A percentile compares a stretch with the other conserved stretches of the same genome.
Evolutionary conservation across 2,888 invertebrate species (phyloP).

Genomic region (Microctonus hyperodae): DNA sequence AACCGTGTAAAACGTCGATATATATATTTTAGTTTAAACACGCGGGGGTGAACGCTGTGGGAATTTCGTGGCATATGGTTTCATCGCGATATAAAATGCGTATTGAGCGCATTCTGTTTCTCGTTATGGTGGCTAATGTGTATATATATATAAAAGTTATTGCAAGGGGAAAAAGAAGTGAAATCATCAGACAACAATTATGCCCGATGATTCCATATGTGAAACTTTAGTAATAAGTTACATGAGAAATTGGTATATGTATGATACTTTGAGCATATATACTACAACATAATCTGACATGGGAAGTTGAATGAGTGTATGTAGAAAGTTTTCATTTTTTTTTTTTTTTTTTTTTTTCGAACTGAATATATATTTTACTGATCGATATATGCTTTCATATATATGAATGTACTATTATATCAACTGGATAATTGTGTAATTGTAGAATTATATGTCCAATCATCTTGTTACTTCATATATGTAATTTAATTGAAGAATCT

Average conservation of each 20-base stretch:
- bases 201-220: conserved; percentile 38
- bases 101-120: conserved; percentile 11
- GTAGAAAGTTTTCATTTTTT: conserved; percentile 26
- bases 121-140: conserved; percentile 1
- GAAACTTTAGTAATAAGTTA: conserved; percentile 35
- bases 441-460: not conserved
- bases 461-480: not conserved
- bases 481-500: not conserved
- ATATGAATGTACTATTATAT: not conserved
- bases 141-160: not conserved
- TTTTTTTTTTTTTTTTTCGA: conserved; percentile 4
- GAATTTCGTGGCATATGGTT: conserved; percentile 55
- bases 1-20: conserved; percentile 32
- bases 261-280: conserved; percentile 40
- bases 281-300: conserved; percentile 54
- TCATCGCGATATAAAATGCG: conserved; percentile 25
- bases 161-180: conserved; percentile 33
- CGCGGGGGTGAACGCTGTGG: conserved; percentile 44
- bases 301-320: conserved; percentile 49
- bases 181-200: conserved; percentile 21
- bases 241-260: conserved; percentile 50
- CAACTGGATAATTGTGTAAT: not conserved
- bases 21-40: conserved; percentile 22
- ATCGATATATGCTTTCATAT: not conserved
- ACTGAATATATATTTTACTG: not conserved